phyloP scores from a whole-genome alignment of 2,797 vertebrate genomes.

The Argyrosomus regius region DNA sequence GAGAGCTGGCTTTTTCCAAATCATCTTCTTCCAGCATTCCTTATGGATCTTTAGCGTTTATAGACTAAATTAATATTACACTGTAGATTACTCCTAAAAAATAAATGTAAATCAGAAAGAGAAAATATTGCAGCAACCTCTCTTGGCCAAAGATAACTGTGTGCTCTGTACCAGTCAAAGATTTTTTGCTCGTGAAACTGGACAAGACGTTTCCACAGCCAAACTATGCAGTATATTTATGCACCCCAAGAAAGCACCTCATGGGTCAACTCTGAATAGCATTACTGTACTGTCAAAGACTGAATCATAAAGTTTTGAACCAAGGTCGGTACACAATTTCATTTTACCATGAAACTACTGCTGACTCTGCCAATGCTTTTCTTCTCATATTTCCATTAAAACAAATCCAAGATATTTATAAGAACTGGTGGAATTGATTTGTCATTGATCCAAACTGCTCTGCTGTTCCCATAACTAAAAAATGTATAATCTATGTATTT shows the following conservation, averaged over 20 bases:
- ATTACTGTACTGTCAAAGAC: neutral
- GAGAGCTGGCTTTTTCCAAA: too few relatives aligned
- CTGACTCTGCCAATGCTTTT: neutral
- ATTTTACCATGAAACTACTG: neutral
- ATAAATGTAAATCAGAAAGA: conserved; percentile 7
- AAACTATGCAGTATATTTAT: neutral
- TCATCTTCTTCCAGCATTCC: too few relatives aligned
- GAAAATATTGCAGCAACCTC: neutral
- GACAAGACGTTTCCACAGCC: neutral
- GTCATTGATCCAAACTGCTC: too few relatives aligned
- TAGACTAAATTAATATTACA: neutral
- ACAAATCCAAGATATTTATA: too few relatives aligned
- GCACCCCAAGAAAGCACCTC: neutral
- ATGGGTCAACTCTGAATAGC: neutral
- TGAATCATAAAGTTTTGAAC: conserved; percentile 17
- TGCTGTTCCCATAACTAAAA: too few relatives aligned
- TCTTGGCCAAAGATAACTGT: neutral
- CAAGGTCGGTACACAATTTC: neutral
- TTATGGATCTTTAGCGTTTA: neutral
- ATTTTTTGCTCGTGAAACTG: neutral
- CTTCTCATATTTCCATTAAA: neutral
- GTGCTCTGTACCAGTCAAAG: neutral
- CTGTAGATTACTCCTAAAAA: neutral
- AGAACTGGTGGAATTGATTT: too few relatives aligned
- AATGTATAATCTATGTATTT: neutral